phyloP scores from a whole-genome alignment of 37 sponge, comb jelly and placozoan species.

The Petrosia ficiformis region DNA sequence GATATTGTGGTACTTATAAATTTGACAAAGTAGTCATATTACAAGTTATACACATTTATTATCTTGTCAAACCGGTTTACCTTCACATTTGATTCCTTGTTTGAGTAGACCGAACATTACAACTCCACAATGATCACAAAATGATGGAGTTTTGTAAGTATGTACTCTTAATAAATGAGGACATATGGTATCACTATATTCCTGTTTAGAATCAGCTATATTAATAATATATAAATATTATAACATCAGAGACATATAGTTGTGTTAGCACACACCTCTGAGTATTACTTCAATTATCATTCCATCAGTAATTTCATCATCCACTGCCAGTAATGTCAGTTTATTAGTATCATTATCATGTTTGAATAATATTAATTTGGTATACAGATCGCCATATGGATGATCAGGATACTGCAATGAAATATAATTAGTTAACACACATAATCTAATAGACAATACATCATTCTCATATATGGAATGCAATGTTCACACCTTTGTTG shows the following conservation, averaged over 20 bases:
- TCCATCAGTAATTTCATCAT: slow-evolving; percentile 56
- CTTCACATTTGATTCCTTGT: slow-evolving; percentile 93
- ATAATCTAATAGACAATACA: background rate
- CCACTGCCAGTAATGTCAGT: slow-evolving; percentile 25
- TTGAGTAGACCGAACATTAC: slow-evolving; percentile 79
- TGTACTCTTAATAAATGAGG: slow-evolving; percentile 83
- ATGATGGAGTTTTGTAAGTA: slow-evolving; percentile 72
- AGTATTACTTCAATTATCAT: slow-evolving; percentile 56
- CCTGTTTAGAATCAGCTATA: slow-evolving; percentile 41
- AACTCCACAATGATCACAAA: slow-evolving; percentile 91
- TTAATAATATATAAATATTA: background rate
- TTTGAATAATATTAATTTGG: slow-evolving; percentile 46
- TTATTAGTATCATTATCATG: slow-evolving; percentile 30
- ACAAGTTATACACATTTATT: no score
- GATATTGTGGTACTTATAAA: no score
- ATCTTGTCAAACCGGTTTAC: no score
- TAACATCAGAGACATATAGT: no score
- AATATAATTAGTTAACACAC: no score
- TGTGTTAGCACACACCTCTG: slow-evolving; percentile 29
- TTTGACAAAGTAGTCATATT: no score
- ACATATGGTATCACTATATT: slow-evolving; percentile 62
- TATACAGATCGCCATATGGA: slow-evolving; percentile 66
- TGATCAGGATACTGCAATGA: slow-evolving; percentile 85
- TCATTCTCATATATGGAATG: no score
- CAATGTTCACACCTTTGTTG: no score